These are phyloP conservation scores for Nibea coibor DNA, from an alignment of 2,113 vertebrate species.

Conservation along the genomic window DNA sequence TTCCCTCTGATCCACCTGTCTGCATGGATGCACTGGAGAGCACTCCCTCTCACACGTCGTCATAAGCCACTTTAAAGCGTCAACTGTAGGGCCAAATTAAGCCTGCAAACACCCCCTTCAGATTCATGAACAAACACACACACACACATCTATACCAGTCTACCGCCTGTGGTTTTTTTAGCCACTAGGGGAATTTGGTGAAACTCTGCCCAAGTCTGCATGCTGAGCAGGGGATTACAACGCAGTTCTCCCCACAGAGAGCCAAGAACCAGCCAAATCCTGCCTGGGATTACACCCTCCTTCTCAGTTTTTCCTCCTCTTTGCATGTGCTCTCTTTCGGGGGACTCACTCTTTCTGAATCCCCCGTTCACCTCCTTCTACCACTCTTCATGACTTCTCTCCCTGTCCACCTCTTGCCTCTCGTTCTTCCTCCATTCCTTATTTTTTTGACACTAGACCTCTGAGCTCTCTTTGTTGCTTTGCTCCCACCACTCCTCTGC, in stretches of 20 bases:
- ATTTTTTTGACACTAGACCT: slow-evolving; percentile 47
- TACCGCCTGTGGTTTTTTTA: slow-evolving; percentile 51
- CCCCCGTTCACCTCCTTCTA: slow-evolving; percentile 18
- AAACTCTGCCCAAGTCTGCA: slow-evolving; percentile 75
- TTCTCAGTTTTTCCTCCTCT: slow-evolving; percentile 44
- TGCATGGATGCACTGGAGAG: slow-evolving; percentile 27
- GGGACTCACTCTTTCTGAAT: slow-evolving; percentile 39
- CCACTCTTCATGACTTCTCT: slow-evolving; percentile 34
- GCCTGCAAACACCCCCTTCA: slow-evolving; percentile 39
- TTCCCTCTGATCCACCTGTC: slow-evolving; percentile 34
- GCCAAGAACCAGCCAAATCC: slow-evolving; percentile 75
- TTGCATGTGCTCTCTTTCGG: slow-evolving; percentile 22
- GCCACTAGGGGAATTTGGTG: slow-evolving; percentile 64
- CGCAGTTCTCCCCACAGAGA: slow-evolving; percentile 65
- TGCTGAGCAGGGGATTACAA: slow-evolving; percentile 79
- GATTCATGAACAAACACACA: slow-evolving; percentile 36
- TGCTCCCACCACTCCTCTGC: slow-evolving; percentile 30
- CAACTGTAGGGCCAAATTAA: slow-evolving; percentile 52
- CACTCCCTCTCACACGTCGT: slow-evolving; percentile 24
- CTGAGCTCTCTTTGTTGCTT: slow-evolving; percentile 45
- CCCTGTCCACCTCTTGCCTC: slow-evolving; percentile 38
- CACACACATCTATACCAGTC: slow-evolving; percentile 25
- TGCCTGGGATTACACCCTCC: slow-evolving; percentile 74
- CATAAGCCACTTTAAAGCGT: slow-evolving; percentile 36
- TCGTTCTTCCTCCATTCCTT: slow-evolving; percentile 7